Evolutionary conservation across 2,888 invertebrate genomes (phyloP).

Genomic region (Hanleya hanleyi): DNA sequence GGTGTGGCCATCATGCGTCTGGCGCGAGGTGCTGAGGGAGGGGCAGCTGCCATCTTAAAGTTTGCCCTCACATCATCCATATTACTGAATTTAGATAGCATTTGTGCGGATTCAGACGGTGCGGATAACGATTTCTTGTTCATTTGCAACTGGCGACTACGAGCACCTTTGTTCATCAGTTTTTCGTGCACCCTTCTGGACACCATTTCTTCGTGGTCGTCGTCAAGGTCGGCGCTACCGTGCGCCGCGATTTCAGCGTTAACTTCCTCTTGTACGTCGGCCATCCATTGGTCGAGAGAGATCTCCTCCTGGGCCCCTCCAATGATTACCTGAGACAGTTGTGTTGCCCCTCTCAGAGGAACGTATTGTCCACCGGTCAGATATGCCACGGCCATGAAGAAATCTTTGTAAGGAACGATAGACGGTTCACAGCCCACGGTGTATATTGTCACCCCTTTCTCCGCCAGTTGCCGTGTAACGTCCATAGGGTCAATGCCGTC

Average conservation of each 20-base stretch:
- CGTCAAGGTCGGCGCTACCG: background rate
- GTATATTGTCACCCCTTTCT: slow-evolving; percentile 43
- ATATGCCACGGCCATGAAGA: slow-evolving; percentile 43
- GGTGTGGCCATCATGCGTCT: background rate
- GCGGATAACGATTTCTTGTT: background rate
- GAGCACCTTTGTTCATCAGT: background rate
- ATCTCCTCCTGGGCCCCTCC: slow-evolving; percentile 48
- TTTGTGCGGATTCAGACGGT: background rate
- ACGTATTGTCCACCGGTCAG: slow-evolving; percentile 48
- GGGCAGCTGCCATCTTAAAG: background rate
- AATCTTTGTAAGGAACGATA: slow-evolving; percentile 36
- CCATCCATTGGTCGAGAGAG: slow-evolving; percentile 38
- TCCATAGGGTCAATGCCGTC: slow-evolving; percentile 42
- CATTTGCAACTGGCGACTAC: background rate
- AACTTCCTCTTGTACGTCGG: slow-evolving; percentile 35
- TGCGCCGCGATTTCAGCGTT: background rate
- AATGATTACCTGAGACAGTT: slow-evolving; percentile 42
- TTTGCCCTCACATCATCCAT: background rate
- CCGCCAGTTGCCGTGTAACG: slow-evolving; percentile 32
- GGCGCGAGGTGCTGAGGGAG: background rate
- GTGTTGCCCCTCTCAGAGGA: slow-evolving; percentile 36
- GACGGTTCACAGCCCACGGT: slow-evolving; percentile 43
- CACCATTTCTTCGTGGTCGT: background rate
- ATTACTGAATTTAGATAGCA: background rate
- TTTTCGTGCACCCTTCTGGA: slow-evolving; percentile 3